These are phyloP conservation scores for Rattus rattus DNA, from an alignment of 2,113 vertebrate genomes.

Conservation along the genomic window DNA sequence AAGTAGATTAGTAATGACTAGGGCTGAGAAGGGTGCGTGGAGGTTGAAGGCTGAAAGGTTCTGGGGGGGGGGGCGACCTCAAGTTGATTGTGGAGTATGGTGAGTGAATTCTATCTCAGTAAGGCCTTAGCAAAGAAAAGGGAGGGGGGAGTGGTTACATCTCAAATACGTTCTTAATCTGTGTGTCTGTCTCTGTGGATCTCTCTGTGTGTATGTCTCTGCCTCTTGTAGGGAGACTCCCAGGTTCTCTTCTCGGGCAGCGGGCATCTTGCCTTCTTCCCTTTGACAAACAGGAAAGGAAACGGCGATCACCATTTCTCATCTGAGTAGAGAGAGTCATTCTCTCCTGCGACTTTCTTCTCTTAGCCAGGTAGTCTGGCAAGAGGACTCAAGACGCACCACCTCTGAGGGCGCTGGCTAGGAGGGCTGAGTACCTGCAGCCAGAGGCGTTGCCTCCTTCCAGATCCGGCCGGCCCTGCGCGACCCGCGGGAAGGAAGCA, in stretches of 20 bases:
- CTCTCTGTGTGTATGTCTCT: not conserved
- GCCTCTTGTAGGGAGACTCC: not conserved
- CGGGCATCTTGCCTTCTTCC: not conserved
- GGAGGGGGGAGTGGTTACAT: not conserved
- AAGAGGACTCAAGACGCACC: accelerated
- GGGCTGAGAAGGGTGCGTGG: not conserved
- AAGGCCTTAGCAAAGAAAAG: not conserved
- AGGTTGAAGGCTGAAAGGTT: not conserved
- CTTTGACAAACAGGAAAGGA: not conserved
- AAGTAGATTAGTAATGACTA: not conserved
- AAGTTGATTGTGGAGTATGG: not conserved
- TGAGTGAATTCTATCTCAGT: not conserved
- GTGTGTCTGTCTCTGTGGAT: not conserved
- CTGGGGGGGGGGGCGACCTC: not conserved
- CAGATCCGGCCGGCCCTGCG: not conserved
- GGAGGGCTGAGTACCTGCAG: not conserved
- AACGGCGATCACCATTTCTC: not conserved
- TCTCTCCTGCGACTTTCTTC: not conserved
- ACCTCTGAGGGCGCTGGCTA: not conserved
- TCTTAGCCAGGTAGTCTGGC: not conserved
- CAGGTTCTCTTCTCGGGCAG: not conserved
- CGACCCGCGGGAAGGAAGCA: slow-evolving; percentile 43
- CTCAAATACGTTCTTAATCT: not conserved
- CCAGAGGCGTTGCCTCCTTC: not conserved
- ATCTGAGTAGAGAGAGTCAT: not conserved